Evolutionary conservation across 2,113 vertebrate genomes (phyloP).

Genomic region (Oncorhynchus keta): DNA sequence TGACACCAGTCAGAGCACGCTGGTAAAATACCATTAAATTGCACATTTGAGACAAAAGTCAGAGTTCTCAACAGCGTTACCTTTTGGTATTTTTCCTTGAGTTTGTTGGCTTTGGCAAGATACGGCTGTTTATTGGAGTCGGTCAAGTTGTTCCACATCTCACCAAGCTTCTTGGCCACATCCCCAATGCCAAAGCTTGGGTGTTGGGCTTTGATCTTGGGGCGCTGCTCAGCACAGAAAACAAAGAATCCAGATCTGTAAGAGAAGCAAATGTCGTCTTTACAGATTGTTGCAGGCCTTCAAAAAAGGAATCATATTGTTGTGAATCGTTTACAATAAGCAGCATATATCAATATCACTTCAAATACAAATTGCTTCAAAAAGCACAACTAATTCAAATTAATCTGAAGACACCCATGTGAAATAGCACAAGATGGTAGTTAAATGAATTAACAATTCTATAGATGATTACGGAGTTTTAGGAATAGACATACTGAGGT

Average conservation of each 20-base stretch:
- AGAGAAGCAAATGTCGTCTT: not conserved
- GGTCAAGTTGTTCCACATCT: slow-evolving; percentile 87
- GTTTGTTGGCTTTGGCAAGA: slow-evolving; percentile 81
- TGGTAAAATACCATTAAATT: too few species aligned
- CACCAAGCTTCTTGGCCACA: slow-evolving; percentile 84
- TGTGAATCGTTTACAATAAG: too few species aligned
- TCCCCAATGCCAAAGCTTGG: slow-evolving; percentile 84
- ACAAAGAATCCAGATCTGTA: slow-evolving; percentile 86
- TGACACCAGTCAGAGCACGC: too few species aligned
- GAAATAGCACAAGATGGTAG: too few species aligned
- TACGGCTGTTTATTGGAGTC: slow-evolving; percentile 85
- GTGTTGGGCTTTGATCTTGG: slow-evolving; percentile 84
- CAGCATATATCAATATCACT: too few species aligned
- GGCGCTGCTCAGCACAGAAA: slow-evolving; percentile 85
- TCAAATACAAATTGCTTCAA: too few species aligned
- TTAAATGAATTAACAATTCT: too few species aligned
- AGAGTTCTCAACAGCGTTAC: slow-evolving; percentile 47
- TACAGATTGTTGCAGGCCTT: too few species aligned
- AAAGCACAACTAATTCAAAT: too few species aligned
- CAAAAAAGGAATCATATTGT: too few species aligned
- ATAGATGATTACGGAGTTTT: not conserved
- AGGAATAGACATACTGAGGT: slow-evolving; percentile 77
- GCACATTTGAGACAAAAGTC: too few species aligned
- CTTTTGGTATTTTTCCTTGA: slow-evolving; percentile 90
- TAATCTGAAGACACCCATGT: too few species aligned